A percentile compares a stretch with the other conserved stretches of the same genome.
phyloP scores from a whole-genome alignment of 2,888 invertebrate genomes.

The Oligia latruncula region DNA sequence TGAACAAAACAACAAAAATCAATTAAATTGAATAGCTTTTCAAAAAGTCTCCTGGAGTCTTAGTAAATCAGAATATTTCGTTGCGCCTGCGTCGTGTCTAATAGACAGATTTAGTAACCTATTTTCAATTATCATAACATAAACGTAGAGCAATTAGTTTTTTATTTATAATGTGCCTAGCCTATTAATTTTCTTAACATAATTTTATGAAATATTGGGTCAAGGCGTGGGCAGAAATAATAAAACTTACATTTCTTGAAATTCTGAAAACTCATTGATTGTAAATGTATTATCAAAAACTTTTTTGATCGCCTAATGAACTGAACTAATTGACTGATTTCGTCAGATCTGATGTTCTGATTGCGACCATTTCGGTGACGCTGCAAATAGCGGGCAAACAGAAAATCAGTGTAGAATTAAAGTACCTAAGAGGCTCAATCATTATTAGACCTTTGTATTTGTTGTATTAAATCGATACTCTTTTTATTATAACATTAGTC shows the following conservation, averaged over 20 bases:
- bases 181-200: background rate
- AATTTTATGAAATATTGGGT: background rate
- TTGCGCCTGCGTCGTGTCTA: background rate
- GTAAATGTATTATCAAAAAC: background rate
- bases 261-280: background rate
- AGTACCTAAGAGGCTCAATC: background rate
- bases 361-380: constrained; percentile 2
- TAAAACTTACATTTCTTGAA: background rate
- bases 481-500: constrained; percentile 2
- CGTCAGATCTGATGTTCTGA: constrained; percentile 6
- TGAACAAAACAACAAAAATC: background rate
- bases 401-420: background rate
- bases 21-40: background rate
- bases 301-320: constrained; percentile 12
- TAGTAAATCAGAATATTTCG: background rate
- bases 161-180: background rate
- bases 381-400: background rate
- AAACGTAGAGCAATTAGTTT: background rate
- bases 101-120: background rate
- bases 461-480: background rate
- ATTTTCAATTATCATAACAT: background rate
- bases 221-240: background rate
- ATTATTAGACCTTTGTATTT: background rate
- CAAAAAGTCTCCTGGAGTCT: background rate
- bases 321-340: constrained; percentile 27